Percentiles rank a stretch among this genome's conserved stretches.
Evolutionary conservation across 2,888 invertebrate genomes (phyloP).

Genomic region (Marasmarcha lunaedactyla): DNA sequence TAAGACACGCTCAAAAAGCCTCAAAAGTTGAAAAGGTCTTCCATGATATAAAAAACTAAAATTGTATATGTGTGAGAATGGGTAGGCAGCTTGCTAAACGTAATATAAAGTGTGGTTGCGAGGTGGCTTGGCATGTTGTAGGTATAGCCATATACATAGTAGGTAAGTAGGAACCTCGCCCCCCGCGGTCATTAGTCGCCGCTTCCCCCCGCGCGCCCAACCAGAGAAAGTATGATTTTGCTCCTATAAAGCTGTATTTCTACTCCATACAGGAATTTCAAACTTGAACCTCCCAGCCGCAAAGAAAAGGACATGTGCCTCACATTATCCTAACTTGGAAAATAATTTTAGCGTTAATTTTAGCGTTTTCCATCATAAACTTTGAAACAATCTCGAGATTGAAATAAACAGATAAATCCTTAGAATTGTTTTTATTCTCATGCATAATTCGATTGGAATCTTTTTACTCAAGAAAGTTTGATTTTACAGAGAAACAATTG

Average conservation of each 20-base stretch:
- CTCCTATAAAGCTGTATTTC: conserved; percentile 71
- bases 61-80: conserved; percentile 50
- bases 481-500: background rate
- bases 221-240: conserved; percentile 70
- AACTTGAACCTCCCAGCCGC: conserved; percentile 61
- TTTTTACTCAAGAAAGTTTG: background rate
- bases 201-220: conserved; percentile 44
- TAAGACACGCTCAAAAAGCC: too few relatives aligned
- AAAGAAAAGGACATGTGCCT: conserved; percentile 62
- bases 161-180: conserved; percentile 50
- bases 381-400: background rate
- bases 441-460: background rate
- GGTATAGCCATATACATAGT: conserved; percentile 35
- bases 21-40: too few relatives aligned
- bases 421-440: conserved; percentile 1
- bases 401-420: background rate
- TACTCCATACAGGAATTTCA: conserved; percentile 69
- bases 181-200: conserved; percentile 69
- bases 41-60: conserved; percentile 40
- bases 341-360: conserved; percentile 59
- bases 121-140: conserved; percentile 20
- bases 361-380: conserved; percentile 15
- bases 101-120: conserved; percentile 68
- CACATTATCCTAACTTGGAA: conserved; percentile 60
- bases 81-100: conserved; percentile 64